Percentiles rank a stretch among this genome's conserved stretches.
These are phyloP conservation scores for Drosophila leontia DNA, from an alignment of 1,140 invertebrate species.

Conservation along the genomic window DNA sequence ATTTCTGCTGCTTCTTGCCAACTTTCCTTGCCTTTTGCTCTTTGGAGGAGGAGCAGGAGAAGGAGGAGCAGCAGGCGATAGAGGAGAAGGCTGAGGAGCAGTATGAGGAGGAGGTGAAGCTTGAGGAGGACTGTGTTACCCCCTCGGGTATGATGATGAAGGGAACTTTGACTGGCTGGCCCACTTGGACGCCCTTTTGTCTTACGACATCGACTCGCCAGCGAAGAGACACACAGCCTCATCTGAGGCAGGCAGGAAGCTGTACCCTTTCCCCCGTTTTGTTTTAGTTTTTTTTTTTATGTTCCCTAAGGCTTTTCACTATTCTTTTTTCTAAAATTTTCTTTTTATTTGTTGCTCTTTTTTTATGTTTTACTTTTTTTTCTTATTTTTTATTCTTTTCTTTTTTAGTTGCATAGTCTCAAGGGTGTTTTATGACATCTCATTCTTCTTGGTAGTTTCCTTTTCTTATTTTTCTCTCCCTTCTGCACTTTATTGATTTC, in stretches of 20 bases:
- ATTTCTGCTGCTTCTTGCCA: slow-evolving; percentile 16
- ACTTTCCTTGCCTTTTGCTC: slow-evolving; percentile 28
- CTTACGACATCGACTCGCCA: slow-evolving; percentile 53
- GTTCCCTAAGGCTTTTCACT: background rate
- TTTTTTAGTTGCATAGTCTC: slow-evolving; percentile 18
- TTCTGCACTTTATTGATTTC: slow-evolving; percentile 39
- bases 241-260: slow-evolving; percentile 17
- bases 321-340: slow-evolving; percentile 3
- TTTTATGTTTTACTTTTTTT: background rate
- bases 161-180: background rate
- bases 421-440: slow-evolving; percentile 48
- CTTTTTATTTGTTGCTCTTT: slow-evolving; percentile 5
- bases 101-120: background rate
- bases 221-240: slow-evolving; percentile 14
- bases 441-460: slow-evolving; percentile 11
- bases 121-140: no score
- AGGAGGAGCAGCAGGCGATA: no score
- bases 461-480: background rate
- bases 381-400: background rate
- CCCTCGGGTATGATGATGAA: slow-evolving; percentile 1
- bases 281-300: background rate
- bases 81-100: background rate
- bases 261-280: background rate
- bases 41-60: background rate
- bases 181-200: slow-evolving; percentile 52